These are phyloP conservation scores for Peromyscus polionotus DNA, from an alignment of 2,113 vertebrate genomes.

Conservation along the genomic window DNA sequence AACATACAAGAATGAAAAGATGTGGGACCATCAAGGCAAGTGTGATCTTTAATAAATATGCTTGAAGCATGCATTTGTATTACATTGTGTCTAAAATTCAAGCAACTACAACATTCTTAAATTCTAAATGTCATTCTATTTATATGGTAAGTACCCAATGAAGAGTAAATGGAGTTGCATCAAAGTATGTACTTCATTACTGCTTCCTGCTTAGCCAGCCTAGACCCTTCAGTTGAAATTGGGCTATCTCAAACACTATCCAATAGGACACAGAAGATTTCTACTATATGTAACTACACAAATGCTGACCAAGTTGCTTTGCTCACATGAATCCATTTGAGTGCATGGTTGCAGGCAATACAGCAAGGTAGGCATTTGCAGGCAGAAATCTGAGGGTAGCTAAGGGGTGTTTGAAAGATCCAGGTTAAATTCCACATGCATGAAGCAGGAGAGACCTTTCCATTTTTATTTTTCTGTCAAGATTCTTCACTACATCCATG, in stretches of 20 bases:
- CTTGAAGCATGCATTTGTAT: neutral
- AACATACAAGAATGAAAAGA: neutral
- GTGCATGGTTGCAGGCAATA: neutral
- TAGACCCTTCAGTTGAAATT: neutral
- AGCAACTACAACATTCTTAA: neutral
- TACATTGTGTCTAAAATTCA: neutral
- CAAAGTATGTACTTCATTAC: neutral
- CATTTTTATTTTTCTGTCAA: neutral
- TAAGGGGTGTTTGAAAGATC: neutral
- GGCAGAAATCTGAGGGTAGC: neutral
- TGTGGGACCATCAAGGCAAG: neutral
- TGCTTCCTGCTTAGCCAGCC: neutral
- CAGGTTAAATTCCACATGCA: neutral
- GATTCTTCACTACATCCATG: rapidly evolving
- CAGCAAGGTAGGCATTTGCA: neutral
- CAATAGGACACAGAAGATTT: neutral
- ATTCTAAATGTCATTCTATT: neutral
- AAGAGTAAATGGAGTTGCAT: neutral
- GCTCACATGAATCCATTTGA: neutral
- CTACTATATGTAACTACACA: neutral
- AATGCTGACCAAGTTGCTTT: neutral
- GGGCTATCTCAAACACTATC: neutral
- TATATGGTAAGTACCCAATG: neutral
- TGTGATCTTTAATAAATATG: neutral
- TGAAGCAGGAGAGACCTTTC: neutral